A percentile compares a stretch with the other conserved stretches of the same genome.
phyloP scores from a whole-genome alignment of 2,888 invertebrate genomes.

The Archips xylosteana region DNA sequence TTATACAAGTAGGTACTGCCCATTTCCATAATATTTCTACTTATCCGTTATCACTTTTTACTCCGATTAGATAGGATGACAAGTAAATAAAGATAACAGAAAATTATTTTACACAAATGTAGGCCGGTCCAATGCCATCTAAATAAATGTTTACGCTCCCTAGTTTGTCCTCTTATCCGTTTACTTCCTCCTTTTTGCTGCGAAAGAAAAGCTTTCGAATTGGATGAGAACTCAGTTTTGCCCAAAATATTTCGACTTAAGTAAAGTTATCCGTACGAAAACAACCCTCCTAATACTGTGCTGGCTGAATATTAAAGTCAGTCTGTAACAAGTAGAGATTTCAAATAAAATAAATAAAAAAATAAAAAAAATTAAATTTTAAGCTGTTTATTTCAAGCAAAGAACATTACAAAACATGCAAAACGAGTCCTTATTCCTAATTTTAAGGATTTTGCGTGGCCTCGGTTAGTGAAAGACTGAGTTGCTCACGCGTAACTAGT shows the following conservation, averaged over 20 bases:
- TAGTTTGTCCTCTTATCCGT: conserved; percentile 2
- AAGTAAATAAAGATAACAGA: conserved; percentile 33
- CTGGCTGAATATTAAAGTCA: neutral
- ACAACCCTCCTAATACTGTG: neutral
- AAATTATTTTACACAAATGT: conserved; percentile 11
- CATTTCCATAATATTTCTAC: conserved; percentile 14
- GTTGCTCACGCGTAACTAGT: too few relatives aligned
- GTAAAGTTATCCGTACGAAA: neutral
- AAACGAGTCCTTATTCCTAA: too few relatives aligned
- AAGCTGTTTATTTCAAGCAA: too few relatives aligned
- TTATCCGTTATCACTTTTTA: conserved; percentile 26
- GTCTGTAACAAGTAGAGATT: neutral
- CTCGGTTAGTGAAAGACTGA: too few relatives aligned
- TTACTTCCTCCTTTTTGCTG: neutral
- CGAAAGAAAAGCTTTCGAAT: neutral
- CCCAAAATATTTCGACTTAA: neutral
- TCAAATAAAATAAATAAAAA: neutral
- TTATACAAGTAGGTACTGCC: conserved; percentile 9
- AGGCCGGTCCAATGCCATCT: conserved; percentile 1
- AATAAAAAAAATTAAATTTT: too few relatives aligned
- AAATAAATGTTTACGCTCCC: conserved; percentile 12
- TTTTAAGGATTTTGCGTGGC: too few relatives aligned
- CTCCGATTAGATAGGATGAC: conserved; percentile 33
- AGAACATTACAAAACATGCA: too few relatives aligned
- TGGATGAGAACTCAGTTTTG: neutral